A percentile compares a stretch with the other conserved stretches of the same genome.
phyloP scores from a whole-genome alignment of 2,797 vertebrate genomes.

The Coracias cyanogaster region DNA sequence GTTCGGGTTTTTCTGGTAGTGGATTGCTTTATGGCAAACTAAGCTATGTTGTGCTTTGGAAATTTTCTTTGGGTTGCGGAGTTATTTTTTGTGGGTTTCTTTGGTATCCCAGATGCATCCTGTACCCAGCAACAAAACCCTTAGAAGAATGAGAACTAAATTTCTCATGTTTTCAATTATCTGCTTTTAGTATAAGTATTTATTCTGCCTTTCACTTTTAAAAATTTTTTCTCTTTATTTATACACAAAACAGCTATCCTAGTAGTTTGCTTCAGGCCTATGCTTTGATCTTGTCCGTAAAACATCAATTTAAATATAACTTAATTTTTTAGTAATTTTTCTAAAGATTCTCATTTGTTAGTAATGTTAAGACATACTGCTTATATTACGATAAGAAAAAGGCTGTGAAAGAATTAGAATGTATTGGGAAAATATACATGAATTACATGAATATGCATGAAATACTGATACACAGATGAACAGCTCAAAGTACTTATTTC shows the following conservation, averaged over 20 bases:
- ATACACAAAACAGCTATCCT: neutral
- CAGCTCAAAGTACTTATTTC: constrained; percentile 17
- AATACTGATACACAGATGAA: neutral
- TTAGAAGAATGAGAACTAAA: neutral
- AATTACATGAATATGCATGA: constrained; percentile 32
- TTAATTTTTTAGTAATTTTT: constrained; percentile 30
- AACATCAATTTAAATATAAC: constrained; percentile 20
- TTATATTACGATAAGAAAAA: constrained; percentile 24
- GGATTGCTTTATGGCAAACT: neutral
- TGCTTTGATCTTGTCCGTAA: constrained; percentile 2
- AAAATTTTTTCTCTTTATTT: neutral
- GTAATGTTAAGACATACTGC: neutral
- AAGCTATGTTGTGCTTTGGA: neutral
- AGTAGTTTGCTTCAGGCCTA: neutral
- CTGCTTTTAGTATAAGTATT: neutral
- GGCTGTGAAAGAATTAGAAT: neutral
- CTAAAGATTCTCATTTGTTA: constrained; percentile 23
- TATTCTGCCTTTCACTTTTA: neutral
- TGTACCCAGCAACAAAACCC: neutral
- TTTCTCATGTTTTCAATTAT: neutral
- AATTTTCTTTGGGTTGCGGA: neutral
- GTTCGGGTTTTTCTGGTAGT: neutral
- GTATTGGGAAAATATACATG: neutral
- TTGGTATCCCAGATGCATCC: neutral
- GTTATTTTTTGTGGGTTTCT: neutral